Conservation (phyloP, 2,113 vertebrate genomes). For the Sclerurus mexicanus region DNA sequence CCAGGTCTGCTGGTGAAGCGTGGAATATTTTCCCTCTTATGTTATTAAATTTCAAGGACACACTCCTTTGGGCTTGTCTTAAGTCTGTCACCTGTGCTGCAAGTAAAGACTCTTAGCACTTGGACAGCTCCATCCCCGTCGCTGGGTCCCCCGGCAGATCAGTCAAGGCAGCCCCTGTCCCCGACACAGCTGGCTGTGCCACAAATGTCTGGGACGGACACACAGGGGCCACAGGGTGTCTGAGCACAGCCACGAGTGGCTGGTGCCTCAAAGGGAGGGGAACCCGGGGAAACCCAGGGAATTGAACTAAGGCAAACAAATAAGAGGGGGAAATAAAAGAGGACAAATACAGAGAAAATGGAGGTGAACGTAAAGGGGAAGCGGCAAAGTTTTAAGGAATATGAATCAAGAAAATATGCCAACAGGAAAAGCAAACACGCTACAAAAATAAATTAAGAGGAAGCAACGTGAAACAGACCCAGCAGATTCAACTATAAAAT, state of each 20-base stretch:
- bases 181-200: neutral
- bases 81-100: slow-evolving; percentile 42
- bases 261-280: neutral
- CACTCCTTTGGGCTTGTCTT: slow-evolving; percentile 35
- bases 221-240: neutral
- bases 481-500: neutral
- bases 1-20: slow-evolving; percentile 24
- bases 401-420: neutral
- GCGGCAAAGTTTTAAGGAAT: neutral
- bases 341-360: neutral
- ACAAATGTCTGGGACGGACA: neutral
- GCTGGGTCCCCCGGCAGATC: slow-evolving; percentile 43
- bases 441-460: neutral
- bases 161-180: slow-evolving; percentile 4
- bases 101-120: slow-evolving; percentile 35
- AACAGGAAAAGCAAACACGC: neutral
- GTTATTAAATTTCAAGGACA: slow-evolving; percentile 63
- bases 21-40: slow-evolving; percentile 32
- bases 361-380: neutral
- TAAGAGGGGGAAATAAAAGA: neutral
- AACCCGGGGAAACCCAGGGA: neutral
- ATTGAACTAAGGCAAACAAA: neutral
- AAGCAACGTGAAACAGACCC: neutral
- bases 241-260: neutral
- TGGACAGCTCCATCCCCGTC: slow-evolving; percentile 6